Conservation (phyloP, 2,888 invertebrate genomes). For the Macropis europaea region DNA sequence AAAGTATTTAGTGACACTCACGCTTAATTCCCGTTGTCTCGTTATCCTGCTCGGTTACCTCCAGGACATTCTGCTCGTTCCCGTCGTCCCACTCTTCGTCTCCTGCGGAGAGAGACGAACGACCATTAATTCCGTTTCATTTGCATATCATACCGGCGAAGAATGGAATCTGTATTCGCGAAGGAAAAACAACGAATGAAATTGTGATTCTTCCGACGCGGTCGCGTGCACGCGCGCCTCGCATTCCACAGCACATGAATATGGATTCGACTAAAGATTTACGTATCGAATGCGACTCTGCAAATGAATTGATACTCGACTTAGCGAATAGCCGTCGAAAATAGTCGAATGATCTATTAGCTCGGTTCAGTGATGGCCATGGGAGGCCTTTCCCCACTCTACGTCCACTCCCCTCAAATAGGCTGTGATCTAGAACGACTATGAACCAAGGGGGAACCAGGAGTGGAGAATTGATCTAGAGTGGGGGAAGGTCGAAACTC, state of each 20-base stretch:
- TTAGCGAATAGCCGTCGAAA: too few species aligned
- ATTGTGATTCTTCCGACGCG: constrained; percentile 11
- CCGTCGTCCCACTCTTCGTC: constrained; percentile 76
- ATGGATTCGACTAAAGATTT: constrained; percentile 40
- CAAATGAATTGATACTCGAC: not conserved
- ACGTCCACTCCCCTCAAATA: too few species aligned
- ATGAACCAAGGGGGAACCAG: too few species aligned
- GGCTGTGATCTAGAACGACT: too few species aligned
- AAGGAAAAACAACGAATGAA: constrained; percentile 23
- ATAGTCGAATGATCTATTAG: too few species aligned
- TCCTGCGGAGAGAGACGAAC: constrained; percentile 67
- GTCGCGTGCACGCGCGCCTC: not conserved
- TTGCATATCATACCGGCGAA: constrained; percentile 57
- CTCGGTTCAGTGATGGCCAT: too few species aligned
- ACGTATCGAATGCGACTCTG: not conserved
- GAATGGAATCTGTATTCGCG: constrained; percentile 57
- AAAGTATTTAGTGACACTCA: constrained; percentile 60
- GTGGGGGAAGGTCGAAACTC: too few species aligned
- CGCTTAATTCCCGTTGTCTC: constrained; percentile 70
- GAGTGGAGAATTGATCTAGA: too few species aligned
- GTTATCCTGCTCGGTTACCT: constrained; percentile 70
- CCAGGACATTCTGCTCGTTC: constrained; percentile 69
- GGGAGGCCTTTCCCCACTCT: too few species aligned
- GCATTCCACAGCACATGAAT: constrained; percentile 23
- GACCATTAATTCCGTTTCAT: constrained; percentile 60